phyloP scores from a whole-genome alignment of 2,113 vertebrate genomes.

The Albula goreensis region DNA sequence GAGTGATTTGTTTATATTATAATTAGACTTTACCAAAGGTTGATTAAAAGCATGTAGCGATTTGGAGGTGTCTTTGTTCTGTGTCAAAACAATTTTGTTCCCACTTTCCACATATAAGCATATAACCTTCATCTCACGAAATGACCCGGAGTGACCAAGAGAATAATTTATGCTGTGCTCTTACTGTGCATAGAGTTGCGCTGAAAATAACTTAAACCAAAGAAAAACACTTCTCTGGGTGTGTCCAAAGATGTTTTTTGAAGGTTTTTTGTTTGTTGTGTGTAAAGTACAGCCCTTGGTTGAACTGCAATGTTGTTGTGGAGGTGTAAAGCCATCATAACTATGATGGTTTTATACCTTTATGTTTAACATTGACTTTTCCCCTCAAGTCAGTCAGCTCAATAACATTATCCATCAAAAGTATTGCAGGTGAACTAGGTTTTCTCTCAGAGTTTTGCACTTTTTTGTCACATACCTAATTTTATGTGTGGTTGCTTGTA shows the following conservation, averaged over 20 bases:
- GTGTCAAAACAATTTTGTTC: neutral
- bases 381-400: too few relatives aligned
- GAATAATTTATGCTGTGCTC: neutral
- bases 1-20: neutral
- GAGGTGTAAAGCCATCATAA: neutral
- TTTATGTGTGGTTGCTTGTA: too few relatives aligned
- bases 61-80: neutral
- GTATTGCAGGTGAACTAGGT: too few relatives aligned
- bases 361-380: too few relatives aligned
- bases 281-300: neutral
- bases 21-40: slow-evolving; percentile 3
- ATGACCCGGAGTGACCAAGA: neutral
- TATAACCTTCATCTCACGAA: neutral
- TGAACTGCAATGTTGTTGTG: neutral
- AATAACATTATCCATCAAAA: too few relatives aligned
- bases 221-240: neutral
- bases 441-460: too few relatives aligned
- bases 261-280: neutral
- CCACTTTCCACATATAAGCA: neutral
- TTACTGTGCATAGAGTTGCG: neutral
- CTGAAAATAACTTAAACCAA: neutral
- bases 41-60: neutral
- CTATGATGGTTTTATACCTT: neutral
- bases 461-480: too few relatives aligned
- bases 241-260: neutral